These are phyloP conservation scores for Cepaea nemoralis DNA, from an alignment of 1,140 invertebrate genomes.

Conservation along the genomic window DNA sequence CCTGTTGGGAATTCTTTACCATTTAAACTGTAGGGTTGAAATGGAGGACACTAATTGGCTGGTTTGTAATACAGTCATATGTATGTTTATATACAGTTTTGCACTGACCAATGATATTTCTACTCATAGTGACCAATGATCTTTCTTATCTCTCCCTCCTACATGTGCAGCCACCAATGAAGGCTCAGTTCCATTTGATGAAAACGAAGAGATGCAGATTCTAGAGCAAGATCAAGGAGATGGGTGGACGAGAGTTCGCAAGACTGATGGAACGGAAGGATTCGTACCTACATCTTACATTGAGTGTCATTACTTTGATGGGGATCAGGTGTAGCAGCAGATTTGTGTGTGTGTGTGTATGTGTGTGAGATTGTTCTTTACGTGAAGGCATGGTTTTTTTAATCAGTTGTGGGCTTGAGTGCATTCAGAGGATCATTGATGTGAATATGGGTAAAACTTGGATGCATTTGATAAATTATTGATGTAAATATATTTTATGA, in stretches of 20 bases:
- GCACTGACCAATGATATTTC: no score
- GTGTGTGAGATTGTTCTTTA: not conserved
- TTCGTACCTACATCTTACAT: conserved; percentile 97
- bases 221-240: conserved; percentile 98
- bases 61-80: no score
- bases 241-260: conserved; percentile 97
- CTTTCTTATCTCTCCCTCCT: conserved; percentile 43
- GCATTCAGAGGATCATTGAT: no score
- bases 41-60: no score
- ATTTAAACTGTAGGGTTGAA: no score
- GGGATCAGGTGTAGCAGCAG: conserved; percentile 55
- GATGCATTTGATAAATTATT: no score
- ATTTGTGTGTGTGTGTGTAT: not conserved
- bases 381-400: not conserved
- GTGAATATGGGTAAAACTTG: no score
- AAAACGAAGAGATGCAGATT: conserved; percentile 93
- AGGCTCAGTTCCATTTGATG: conserved; percentile 94
- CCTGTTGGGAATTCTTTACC: no score
- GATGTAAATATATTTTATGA: no score
- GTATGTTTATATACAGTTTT: no score
- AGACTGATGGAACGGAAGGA: conserved; percentile 80
- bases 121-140: no score
- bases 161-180: conserved; percentile 85
- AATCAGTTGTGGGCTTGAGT: no score
- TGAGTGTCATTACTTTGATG: conserved; percentile 65